Evolutionary conservation across 2,888 invertebrate species (phyloP).

Genomic region (Scaptomyza parva): DNA sequence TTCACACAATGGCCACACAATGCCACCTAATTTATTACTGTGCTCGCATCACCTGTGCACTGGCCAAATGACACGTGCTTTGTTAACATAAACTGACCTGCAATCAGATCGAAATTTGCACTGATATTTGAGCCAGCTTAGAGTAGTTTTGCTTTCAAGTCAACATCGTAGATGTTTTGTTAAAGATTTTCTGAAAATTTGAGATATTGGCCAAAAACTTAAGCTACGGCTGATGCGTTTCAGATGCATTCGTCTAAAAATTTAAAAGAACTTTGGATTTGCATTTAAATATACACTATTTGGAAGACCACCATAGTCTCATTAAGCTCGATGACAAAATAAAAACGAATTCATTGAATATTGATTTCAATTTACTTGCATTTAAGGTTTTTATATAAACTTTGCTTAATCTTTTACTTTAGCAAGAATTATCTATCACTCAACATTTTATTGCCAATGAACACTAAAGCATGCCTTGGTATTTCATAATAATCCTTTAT

Average conservation of each 20-base stretch:
- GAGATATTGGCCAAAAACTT: conserved; percentile 17
- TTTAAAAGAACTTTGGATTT: neutral
- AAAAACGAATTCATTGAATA: neutral
- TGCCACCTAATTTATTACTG: conserved; percentile 39
- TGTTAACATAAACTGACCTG: conserved; percentile 58
- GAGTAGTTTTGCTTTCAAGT: conserved; percentile 9
- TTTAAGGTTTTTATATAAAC: neutral
- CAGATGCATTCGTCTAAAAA: conserved; percentile 9
- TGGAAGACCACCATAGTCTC: no score
- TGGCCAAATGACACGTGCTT: conserved; percentile 64
- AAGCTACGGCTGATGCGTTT: conserved; percentile 22
- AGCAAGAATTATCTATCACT: neutral
- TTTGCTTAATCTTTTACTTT: neutral
- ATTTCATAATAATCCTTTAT: conserved; percentile 19
- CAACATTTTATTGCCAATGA: conserved; percentile 16
- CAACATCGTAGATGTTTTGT: conserved; percentile 45
- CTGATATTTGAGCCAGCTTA: conserved; percentile 40
- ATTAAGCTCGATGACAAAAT: no score
- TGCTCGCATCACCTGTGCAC: conserved; percentile 65
- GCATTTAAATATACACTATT: no score
- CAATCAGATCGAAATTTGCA: conserved; percentile 19
- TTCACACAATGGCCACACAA: conserved; percentile 54
- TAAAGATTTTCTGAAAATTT: conserved; percentile 2
- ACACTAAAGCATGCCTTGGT: conserved; percentile 28
- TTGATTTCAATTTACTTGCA: neutral